These are phyloP conservation scores for Tolmerus cingulatus DNA, from an alignment of 2,888 invertebrate genomes.

Conservation along the genomic window DNA sequence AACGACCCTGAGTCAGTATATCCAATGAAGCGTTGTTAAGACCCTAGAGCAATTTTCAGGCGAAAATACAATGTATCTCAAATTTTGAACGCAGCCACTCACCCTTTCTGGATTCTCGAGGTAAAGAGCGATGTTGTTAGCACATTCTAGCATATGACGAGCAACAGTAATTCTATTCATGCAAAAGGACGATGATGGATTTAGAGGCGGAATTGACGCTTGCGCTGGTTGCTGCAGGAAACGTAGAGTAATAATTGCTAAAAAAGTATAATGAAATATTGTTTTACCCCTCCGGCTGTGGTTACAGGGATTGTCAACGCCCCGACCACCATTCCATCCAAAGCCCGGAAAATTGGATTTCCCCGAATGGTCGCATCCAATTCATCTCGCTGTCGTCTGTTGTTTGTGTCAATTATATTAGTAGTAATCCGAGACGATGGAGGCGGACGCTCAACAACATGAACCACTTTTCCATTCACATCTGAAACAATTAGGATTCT, in stretches of 20 bases:
- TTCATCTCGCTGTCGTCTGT: conserved; percentile 60
- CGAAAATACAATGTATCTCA: not conserved
- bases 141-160: conserved; percentile 63
- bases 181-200: conserved; percentile 62
- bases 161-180: conserved; percentile 64
- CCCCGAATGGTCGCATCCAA: conserved; percentile 55
- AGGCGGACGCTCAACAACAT: conserved; percentile 88
- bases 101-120: conserved; percentile 62
- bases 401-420: conserved; percentile 54
- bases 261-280: not conserved
- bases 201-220: conserved; percentile 57
- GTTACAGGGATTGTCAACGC: conserved; percentile 63
- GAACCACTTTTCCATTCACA: conserved; percentile 90
- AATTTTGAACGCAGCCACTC: conserved; percentile 30
- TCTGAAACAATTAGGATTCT: conserved; percentile 65
- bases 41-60: conserved; percentile 53
- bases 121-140: conserved; percentile 62
- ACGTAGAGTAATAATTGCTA: not conserved
- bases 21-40: conserved; percentile 62
- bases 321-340: conserved; percentile 63
- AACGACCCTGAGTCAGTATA: conserved; percentile 62
- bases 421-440: conserved; percentile 66
- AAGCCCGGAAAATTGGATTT: conserved; percentile 59
- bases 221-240: conserved; percentile 53
- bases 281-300: conserved; percentile 51